Percentiles rank a stretch among this genome's conserved stretches.
phyloP scores from a whole-genome alignment of 2,113 vertebrate species.

The Triplophysa tibetana region DNA sequence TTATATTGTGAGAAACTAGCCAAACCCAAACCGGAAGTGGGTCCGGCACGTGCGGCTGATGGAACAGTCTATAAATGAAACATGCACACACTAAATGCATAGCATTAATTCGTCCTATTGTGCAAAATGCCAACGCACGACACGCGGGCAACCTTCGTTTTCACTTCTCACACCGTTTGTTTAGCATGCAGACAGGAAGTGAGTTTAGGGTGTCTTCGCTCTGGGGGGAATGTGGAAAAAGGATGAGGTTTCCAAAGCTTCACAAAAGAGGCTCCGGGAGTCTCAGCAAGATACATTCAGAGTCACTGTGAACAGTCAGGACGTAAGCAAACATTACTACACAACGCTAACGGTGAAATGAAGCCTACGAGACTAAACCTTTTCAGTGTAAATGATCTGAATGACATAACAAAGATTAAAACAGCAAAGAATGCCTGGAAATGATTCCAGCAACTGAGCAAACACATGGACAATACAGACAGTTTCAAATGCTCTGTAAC shows the following conservation, averaged over 20 bases:
- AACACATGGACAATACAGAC: too few species aligned
- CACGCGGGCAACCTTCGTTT: background rate
- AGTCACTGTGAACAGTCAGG: background rate
- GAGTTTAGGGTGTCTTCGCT: constrained; percentile 59
- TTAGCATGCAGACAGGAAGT: constrained; percentile 43
- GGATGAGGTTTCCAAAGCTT: constrained; percentile 64
- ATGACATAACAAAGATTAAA: too few species aligned
- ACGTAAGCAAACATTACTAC: constrained; percentile 29
- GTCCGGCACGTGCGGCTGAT: too few species aligned
- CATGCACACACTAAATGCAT: background rate
- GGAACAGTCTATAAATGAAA: background rate
- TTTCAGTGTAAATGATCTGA: background rate
- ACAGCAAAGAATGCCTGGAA: too few species aligned
- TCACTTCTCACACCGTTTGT: constrained; percentile 34
- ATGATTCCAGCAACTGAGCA: too few species aligned
- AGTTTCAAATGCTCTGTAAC: too few species aligned
- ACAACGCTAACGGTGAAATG: background rate
- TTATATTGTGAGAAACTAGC: too few species aligned
- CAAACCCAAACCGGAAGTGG: too few species aligned
- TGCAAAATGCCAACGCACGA: constrained; percentile 38
- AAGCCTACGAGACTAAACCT: background rate
- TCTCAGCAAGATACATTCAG: constrained; percentile 12
- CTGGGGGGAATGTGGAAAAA: constrained; percentile 67
- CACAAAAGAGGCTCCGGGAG: constrained; percentile 46
- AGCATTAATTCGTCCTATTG: background rate